Percentiles rank a stretch among this genome's conserved stretches.
These are phyloP conservation scores for Brachypodius melanocephalos DNA, from an alignment of 2,113 vertebrate species.

Conservation along the genomic window DNA sequence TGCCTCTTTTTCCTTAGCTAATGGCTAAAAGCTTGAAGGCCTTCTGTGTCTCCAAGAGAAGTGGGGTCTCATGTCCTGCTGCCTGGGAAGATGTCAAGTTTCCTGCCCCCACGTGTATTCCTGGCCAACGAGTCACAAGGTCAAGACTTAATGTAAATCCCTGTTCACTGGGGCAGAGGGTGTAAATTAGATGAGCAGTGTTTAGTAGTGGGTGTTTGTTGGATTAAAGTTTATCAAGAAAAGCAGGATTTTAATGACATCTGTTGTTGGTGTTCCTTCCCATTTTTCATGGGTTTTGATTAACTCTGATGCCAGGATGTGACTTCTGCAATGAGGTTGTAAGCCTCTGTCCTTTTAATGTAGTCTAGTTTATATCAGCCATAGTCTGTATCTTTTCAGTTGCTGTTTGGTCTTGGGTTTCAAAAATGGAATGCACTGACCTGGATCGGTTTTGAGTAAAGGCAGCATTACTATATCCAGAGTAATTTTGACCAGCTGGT, in stretches of 20 bases:
- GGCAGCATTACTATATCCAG: neutral
- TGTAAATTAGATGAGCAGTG: neutral
- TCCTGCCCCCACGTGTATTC: fast-evolving
- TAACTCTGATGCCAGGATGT: neutral
- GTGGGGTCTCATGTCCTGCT: neutral
- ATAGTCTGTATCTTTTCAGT: neutral
- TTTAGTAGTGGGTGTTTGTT: neutral
- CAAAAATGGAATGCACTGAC: neutral
- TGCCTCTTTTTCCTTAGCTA: neutral
- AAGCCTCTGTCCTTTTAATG: neutral
- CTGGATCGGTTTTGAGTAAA: neutral
- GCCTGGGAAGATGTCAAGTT: fast-evolving
- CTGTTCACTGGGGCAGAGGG: neutral
- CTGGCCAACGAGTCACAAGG: fast-evolving
- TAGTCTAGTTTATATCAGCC: neutral
- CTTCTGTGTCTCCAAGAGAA: neutral
- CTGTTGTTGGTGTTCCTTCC: neutral
- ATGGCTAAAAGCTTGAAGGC: neutral
- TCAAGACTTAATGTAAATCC: neutral
- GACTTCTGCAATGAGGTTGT: neutral
- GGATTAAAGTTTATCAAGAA: neutral
- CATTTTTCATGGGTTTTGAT: neutral
- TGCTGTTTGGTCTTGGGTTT: neutral
- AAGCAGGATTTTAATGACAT: neutral
- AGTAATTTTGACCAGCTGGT: neutral